Base-by-base conservation (phyloP, 1,140 invertebrate genomes). In the Penaeus vannamei region DNA sequence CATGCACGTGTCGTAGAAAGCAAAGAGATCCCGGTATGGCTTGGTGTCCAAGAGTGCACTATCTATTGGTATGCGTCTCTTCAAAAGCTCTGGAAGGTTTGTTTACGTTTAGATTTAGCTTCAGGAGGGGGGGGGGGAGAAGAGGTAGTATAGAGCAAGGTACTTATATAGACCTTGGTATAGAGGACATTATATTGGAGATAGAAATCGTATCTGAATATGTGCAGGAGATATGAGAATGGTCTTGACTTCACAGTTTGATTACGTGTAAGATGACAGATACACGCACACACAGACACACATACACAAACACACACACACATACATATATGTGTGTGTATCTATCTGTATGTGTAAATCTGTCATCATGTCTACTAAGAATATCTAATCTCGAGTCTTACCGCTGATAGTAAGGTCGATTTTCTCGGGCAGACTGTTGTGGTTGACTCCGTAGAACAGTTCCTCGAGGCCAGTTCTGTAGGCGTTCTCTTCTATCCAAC, bases 401-500 rank as follows among this genome's bases (percentile, higher is more conserved):
- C 88, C 76, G 26, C 46, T 60, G 19, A 90, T 42, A 0, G 26
- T 69, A 14, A 36, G n/a, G 64, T 91, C 83, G 2, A 90, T 61
- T 3, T 59, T 23, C 10, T 83, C 81, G 1, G 89, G 90, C 20
- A 87, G 36, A 5, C 61, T 29, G 85, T 90, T 81, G 53, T 85
- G 72, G 26, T 72, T 83, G 23, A 80, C 53, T 22, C 61, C 84
- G 29, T 91, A 91, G 61, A 90, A 90, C 36, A 87, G 69, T 19
- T 86, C 36, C 17, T 85, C 77, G 1, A 72, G 69, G 17, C 62
- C 80, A 20, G 77, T 61, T 53, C 83, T 53, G 42, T 85, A 79
- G 17, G 32, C n/a, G 62, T 86, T 62, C 14, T 69, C 42, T 29
- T 86, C 59, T 2, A 80, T 79, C 88, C 88, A 90, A 0, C 84